These are phyloP conservation scores for Drosophila obscura DNA, from an alignment of 1,140 invertebrate genomes.

Conservation along the genomic window DNA sequence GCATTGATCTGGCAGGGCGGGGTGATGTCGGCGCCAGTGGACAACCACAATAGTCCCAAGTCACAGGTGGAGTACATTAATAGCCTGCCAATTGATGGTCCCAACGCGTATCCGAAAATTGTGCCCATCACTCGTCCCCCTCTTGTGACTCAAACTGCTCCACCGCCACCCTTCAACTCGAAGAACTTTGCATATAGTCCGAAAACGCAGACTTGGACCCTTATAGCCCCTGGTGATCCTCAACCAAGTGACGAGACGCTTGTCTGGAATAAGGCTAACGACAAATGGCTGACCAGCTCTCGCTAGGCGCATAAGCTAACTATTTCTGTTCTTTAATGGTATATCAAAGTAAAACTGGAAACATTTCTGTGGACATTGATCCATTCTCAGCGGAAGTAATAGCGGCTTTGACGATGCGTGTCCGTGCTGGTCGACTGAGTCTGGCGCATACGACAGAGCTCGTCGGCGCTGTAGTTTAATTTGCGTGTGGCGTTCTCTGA, in stretches of 20 bases:
- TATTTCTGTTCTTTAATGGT: constrained; percentile 10
- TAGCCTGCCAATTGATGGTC: constrained; percentile 16
- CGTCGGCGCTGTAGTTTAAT: constrained; percentile 71
- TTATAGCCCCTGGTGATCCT: constrained; percentile 46
- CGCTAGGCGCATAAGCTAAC: background rate
- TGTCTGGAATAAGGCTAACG: constrained; percentile 77
- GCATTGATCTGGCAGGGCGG: constrained; percentile 12
- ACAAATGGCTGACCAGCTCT: constrained; percentile 70
- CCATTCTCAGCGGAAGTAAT: constrained; percentile 42
- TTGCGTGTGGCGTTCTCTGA: constrained; percentile 70
- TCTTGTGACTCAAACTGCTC: constrained; percentile 58
- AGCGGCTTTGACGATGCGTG: constrained; percentile 33
- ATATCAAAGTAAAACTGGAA: constrained; percentile 17
- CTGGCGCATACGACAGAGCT: constrained; percentile 67
- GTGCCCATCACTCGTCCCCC: constrained; percentile 64
- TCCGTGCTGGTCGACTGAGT: constrained; percentile 30
- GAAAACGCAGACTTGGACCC: constrained; percentile 60
- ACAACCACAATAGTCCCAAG: constrained; percentile 59
- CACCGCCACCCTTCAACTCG: constrained; percentile 50
- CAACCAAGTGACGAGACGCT: constrained; percentile 56
- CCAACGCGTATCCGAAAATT: constrained; percentile 41
- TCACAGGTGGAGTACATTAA: constrained; percentile 76
- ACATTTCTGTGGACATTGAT: background rate
- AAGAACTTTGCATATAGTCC: constrained; percentile 74
- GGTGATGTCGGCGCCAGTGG: constrained; percentile 19